Base-by-base conservation (phyloP, 2,797 vertebrate genomes). In the Oreochromis grahami region DNA sequence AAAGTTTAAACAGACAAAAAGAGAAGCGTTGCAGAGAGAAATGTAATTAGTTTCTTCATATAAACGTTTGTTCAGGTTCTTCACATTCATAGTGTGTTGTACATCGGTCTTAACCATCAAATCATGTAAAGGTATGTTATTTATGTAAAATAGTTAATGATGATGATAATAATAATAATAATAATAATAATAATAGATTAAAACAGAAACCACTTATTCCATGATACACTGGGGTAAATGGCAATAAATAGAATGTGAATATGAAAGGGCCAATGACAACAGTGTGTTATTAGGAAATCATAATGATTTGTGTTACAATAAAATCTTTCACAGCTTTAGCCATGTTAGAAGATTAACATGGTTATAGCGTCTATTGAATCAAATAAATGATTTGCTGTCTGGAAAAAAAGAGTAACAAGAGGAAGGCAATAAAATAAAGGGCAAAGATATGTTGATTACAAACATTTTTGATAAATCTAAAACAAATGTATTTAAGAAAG, bases 1-100 rank as follows among this genome's bases (percentile, higher is more conserved):
- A 19, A 55, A 86, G 84, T 89, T 85, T 13, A 68, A 81, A 26
- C n/a, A 45, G 53, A 81, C 15, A 50, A 82, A 84, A 82, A 38
- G 7, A 34, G 36, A 74, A 60, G 9, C 43, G 78, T 87, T 76
- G 14, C 43, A 2, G 19, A 41, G 8, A 60, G 68, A 76, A 77
- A 36, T n/a, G 19, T 4, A 11, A 32, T 4, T 32, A 19, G 24
- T 50, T 34, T 74, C 17, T 50, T 50, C 0, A 32, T 74, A 50
- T 32, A 34, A 74, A 32, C 5, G 0, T 8, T 50, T 74, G 10
- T 74, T 3, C 68, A 29, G 26, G 1, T 48, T 72, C 6, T 48
- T 48, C 68, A 72, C 24, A 29, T 74, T 32, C 26, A 74, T 32
- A 19, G 17, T 50, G 45, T 50, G 43, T 17, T 50, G 26, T 50